Base-by-base conservation (phyloP, 37 sponge, comb jelly and placozoan species). In the Haliclona indistincta region DNA sequence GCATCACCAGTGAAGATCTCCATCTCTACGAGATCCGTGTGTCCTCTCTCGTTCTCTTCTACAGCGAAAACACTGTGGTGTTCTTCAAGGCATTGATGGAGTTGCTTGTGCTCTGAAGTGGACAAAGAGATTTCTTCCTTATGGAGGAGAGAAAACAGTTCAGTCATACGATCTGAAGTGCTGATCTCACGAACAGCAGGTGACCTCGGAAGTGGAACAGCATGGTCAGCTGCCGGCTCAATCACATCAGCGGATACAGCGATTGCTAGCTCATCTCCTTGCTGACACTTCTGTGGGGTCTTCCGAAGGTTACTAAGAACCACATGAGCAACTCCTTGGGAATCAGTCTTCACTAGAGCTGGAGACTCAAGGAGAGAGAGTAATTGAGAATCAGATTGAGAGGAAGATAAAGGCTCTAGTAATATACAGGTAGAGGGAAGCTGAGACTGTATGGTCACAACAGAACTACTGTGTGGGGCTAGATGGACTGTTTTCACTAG, bases 1-100 rank as follows among this genome's bases (percentile, higher is more conserved):
- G 75, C 45, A 39, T 80, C 76, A n/a, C 87, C 81, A 13, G 81
- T 80, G 33, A 75, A 42, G 25, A 80, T 80, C 54, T 54, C 52
- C 20, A 79, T 45, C 51, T 79, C 49, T n/a, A 68, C 81, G 49
- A 81, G 32, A 28, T 72, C 63, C 20, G 81, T 68, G 39, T 86
- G 76, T 56, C 87, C 81, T 1, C 67, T 42, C 34, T 81, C 82
- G 3, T 33, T 67, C 29, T 30, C 36, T 8, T 64, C 82, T 43
- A 81, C 26, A 43, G 39, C 22, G 63, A 74, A 74, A 28, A 44
- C 75, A 26, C 39, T 30, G 33, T 74, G 75, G 63, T 61, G 43
- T n/a, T 61, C 6, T 6, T 20, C 30, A 11, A 52, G 37, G 4
- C 53, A 53, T 34, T 20, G 42, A 2, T 55, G 36, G 4, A 38